Evolutionary conservation across 2,797 vertebrate genomes (phyloP), one percentile per base, ranked within the genome.

Genomic region (Sebastes trivittatus): DNA sequence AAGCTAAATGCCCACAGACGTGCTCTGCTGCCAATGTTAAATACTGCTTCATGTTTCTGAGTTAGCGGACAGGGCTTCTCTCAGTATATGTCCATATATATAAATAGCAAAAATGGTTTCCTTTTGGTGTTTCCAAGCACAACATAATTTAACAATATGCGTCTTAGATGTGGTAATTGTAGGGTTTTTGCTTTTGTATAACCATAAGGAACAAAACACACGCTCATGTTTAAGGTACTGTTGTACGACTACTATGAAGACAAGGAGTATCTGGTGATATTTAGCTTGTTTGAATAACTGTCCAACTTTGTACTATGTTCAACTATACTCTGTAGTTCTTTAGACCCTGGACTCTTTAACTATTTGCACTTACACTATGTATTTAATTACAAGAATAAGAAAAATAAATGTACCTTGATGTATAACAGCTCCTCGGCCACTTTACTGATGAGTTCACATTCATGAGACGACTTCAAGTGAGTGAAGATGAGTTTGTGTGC

Each of bases 321-420:
- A 96, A 96, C 96, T 96, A 95, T 96, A 96, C 97, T 97, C 96
- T 97, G 97, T 98, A 96, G 97, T 97, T 98, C 96, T 96, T 86
- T 97, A 97, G 97, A 97, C 96, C 94, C 97, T 96, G 97, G 96
- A 98, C 96, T 98, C 97, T 91, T 82, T 95, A 97, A 97, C 97
- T 97, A 97, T 98, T 98, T 98, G 97, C 98, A 98, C 97, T 98
- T 97, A 93, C 91, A 93, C 88, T 93, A 97, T 94, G 97, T 99
- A 99, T 98, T 98, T 98, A 97, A 98, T 97, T 97, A 97, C 89
- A 97, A 93, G 97, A 97, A 97, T 96, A 97, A 97, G 96, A 96
- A 97, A 96, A 99, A 99, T 98, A 98, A 99, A 98, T 98, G 97
- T 98, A 96, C 97, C 96, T 97, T 97, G 97, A 97, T 97, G 97